Evolutionary conservation across 2,113 vertebrate genomes (phyloP).

Genomic region (Cyanoderma ruficeps): DNA sequence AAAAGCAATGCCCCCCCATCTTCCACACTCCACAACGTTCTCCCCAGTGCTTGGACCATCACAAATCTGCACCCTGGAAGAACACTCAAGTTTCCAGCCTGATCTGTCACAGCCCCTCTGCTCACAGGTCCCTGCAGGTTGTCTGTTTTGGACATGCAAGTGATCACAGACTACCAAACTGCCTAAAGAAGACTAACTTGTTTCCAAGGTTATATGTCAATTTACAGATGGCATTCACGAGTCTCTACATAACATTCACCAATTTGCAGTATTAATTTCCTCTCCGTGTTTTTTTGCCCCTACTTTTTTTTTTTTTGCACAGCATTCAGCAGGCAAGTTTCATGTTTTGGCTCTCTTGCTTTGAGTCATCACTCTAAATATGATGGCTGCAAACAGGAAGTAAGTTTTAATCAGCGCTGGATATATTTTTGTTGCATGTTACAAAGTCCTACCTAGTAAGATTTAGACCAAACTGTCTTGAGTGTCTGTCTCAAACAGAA

Average conservation of each 20-base stretch:
- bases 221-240: neutral
- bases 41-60: neutral
- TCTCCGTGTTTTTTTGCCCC: rapidly evolving
- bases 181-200: neutral
- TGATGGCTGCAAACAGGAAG: neutral
- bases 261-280: neutral
- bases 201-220: neutral
- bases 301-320: neutral
- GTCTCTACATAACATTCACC: neutral
- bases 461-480: neutral
- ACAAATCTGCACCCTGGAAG: neutral
- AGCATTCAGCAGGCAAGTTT: neutral
- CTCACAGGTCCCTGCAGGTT: neutral
- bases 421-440: neutral
- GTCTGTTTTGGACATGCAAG: neutral
- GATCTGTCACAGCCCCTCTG: neutral
- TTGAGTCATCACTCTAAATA: neutral
- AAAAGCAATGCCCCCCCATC: neutral
- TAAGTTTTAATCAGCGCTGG: neutral
- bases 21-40: rapidly evolving
- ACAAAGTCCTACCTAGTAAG: neutral
- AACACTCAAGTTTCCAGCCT: neutral
- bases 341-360: neutral
- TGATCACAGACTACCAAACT: rapidly evolving
- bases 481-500: neutral